Base-by-base conservation (phyloP, 2,888 invertebrate genomes). In the Tiphia femorata region DNA sequence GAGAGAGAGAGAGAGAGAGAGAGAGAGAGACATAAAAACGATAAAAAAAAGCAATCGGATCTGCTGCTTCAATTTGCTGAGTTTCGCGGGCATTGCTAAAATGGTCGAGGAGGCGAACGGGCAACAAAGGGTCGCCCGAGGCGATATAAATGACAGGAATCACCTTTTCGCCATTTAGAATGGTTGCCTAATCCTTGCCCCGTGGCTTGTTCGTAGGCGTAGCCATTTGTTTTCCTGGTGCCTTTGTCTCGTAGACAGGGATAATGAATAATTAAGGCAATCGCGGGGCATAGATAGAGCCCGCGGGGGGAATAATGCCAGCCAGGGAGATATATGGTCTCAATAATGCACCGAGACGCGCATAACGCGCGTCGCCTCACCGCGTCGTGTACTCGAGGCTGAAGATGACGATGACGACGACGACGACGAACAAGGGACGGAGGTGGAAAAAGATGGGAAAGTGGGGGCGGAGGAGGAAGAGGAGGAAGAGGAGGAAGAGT, bases 201-300 rank as follows among this genome's bases (percentile, higher is more conserved):
- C n/a, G n/a, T n/a, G n/a, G 14, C 5, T 25, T 17, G 37, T 5
- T 37, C 23, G 49, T 55, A 37, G 38, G 43, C 43, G 49, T 37
- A n/a, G 21, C 14, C 43, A 43, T 49, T 43, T 55, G 19, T 55
- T 44, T 38, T 38, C 10, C 17, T 17, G 12, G 12, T 40, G 21
- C 17, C 37, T 54, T 54, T 38, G 30, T 55, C 50, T 19, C 27
- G 41, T 42, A 20, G 27, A 17, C 12, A 14, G 47, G 16, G 29
- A 38, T 55, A 50, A 55, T 38, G 14, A 41, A 29, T 47, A 50
- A 42, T 42, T 42, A 42, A 42, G 25, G 16, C 42, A 27, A 42
- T 25, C 1, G 33, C 12, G 8, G 3, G 8, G n/a, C n/a, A n/a
- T n/a, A n/a, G n/a, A 37, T 37, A 37, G 17, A 10, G 4, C 3